Percentiles rank a stretch among this genome's conserved stretches.
These are phyloP conservation scores for Myotis lucifugus DNA, from an alignment of 2,113 vertebrate species.

Conservation along the genomic window DNA sequence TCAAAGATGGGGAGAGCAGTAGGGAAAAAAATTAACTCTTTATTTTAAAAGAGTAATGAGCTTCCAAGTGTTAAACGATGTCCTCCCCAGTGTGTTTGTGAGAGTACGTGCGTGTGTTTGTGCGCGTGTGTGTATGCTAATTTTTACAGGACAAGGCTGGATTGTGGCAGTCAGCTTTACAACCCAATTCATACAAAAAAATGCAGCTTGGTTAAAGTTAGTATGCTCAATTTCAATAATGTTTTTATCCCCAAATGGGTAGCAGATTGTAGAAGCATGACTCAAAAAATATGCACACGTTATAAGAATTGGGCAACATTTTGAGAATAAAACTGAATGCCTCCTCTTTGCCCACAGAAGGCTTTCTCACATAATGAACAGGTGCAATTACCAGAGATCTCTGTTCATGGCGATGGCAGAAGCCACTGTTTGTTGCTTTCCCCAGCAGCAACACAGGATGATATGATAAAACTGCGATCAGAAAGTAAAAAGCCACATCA, in stretches of 20 bases:
- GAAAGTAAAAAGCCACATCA: slow-evolving; percentile 67
- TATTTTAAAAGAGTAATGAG: slow-evolving; percentile 74
- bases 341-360: slow-evolving; percentile 72
- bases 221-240: slow-evolving; percentile 79
- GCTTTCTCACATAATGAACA: slow-evolving; percentile 67
- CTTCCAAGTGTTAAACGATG: slow-evolving; percentile 67
- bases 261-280: slow-evolving; percentile 84
- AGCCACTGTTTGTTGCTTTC: slow-evolving; percentile 76
- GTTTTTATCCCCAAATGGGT: slow-evolving; percentile 83
- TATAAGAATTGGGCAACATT: slow-evolving; percentile 78
- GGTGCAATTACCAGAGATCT: slow-evolving; percentile 71
- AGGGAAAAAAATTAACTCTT: slow-evolving; percentile 67
- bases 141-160: slow-evolving; percentile 75
- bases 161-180: slow-evolving; percentile 79
- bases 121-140: slow-evolving; percentile 29
- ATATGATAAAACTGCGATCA: slow-evolving; percentile 71
- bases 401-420: slow-evolving; percentile 72
- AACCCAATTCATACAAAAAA: slow-evolving; percentile 80
- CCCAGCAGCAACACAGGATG: slow-evolving; percentile 72
- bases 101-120: background rate
- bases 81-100: background rate
- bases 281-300: slow-evolving; percentile 82
- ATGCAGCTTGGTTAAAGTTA: slow-evolving; percentile 84
- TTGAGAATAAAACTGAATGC: slow-evolving; percentile 66
- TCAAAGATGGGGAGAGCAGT: slow-evolving; percentile 79